Base-by-base conservation (phyloP, 2,797 vertebrate species). In the Sebastes reedi region DNA sequence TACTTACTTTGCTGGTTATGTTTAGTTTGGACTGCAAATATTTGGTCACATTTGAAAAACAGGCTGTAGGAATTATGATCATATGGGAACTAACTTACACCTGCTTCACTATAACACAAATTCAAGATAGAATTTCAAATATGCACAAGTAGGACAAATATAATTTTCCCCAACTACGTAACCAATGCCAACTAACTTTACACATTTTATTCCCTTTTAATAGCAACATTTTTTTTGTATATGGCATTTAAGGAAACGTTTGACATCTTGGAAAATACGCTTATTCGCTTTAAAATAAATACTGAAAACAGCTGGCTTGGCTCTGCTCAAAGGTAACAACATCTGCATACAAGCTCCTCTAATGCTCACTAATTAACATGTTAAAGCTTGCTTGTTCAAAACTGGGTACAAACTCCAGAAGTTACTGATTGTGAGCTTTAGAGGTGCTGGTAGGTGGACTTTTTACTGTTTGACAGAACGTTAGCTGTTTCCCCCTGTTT, bases 1-100 rank as follows among this genome's bases (percentile, higher is more conserved):
- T 20, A 65, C 25, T 11, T 14, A 70, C 34, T 25, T 72, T 64
- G 11, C 72, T 88, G 72, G 46, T 66, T 67, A 70, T 24, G 34
- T 80, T 83, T 77, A 65, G 70, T 77, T 85, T 74, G 22, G 36
- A 74, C 66, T 32, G 39, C 52, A 85, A 60, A 77, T 73, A 80
- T 89, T 89, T 91, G 87, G 90, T 93, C 91, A 89, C 79, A 79
- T 88, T 83, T 72, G 24, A 60, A 82, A 79, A 80, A 73, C 59
- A 83, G 54, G 54, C 50, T 65, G 60, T 55, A 25, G 58, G 25
- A 66, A 75, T 67, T 54, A 42, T 67, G 32, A 34, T 67, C 29
- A 55, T 56, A 74, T 67, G 29, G 10, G 6, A 74, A 79, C 55
- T 34, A 7, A 60, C 6, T 66, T 42, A 65, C 4, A 16, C 36